A percentile compares a stretch with the other conserved stretches of the same genome.
These are phyloP conservation scores for Chrysochloris asiatica DNA, from an alignment of 2,113 vertebrate genomes.

Conservation along the genomic window DNA sequence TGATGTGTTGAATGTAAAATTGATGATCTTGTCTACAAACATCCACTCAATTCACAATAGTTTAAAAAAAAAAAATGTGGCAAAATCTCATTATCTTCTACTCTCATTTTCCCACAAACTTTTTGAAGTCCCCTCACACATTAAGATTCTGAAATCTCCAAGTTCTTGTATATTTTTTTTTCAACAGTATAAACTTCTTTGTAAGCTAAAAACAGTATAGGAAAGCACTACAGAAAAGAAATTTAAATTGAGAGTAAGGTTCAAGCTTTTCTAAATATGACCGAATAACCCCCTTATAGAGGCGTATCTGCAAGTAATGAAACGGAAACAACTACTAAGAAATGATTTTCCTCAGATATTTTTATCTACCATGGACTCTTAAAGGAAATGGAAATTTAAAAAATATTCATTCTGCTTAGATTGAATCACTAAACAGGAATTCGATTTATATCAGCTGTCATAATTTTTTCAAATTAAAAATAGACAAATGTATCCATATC, in stretches of 20 bases:
- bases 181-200: constrained; percentile 2
- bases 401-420: background rate
- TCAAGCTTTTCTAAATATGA: constrained; percentile 31
- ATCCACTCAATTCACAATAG: no score
- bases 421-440: constrained; percentile 28
- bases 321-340: background rate
- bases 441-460: constrained; percentile 30
- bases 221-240: constrained; percentile 23
- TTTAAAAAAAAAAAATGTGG: no score
- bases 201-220: background rate
- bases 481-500: background rate
- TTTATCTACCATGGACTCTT: constrained; percentile 13
- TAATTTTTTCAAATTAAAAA: constrained; percentile 42
- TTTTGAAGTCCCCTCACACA: no score
- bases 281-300: background rate
- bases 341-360: constrained; percentile 9
- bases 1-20: no score
- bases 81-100: no score
- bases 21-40: no score
- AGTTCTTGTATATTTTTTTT: background rate
- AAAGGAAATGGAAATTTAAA: constrained; percentile 34
- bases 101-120: no score
- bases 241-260: background rate
- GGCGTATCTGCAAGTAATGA: background rate
- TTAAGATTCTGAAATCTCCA: constrained; percentile 25